These are phyloP conservation scores for Chondrosia reniformis DNA, from an alignment of 37 sponge, comb jelly and placozoan genomes.

Conservation along the genomic window DNA sequence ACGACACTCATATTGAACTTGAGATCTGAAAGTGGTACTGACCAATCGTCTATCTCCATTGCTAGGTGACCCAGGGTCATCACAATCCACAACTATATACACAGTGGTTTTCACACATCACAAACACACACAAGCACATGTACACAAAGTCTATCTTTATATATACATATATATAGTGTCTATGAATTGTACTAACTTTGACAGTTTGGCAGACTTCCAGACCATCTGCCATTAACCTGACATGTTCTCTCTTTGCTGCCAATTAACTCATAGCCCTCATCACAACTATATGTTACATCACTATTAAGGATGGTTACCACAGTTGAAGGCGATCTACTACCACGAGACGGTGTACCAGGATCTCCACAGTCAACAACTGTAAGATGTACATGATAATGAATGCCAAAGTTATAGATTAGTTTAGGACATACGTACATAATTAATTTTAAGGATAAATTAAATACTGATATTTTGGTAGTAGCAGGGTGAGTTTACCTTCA, in stretches of 20 bases:
- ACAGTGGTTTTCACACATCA: neutral
- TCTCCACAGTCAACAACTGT: constrained; percentile 25
- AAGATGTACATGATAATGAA: neutral
- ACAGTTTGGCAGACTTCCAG: constrained; percentile 17
- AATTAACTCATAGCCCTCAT: constrained; percentile 11
- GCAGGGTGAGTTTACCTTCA: constrained; percentile 12
- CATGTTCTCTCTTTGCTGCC: constrained; percentile 11
- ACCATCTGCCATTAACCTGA: constrained; percentile 41
- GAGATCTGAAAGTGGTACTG: constrained; percentile 11
- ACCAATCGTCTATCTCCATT: neutral
- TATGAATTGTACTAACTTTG: constrained; percentile 2
- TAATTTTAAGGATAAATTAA: too few species aligned
- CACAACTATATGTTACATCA: constrained; percentile 9
- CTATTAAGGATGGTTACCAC: neutral
- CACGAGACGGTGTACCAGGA: constrained; percentile 17
- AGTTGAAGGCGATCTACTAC: neutral
- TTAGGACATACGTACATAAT: neutral
- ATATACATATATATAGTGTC: neutral
- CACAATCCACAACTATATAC: constrained; percentile 35
- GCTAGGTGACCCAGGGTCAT: neutral
- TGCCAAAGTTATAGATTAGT: neutral
- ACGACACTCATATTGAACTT: constrained; percentile 1
- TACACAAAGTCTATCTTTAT: neutral
- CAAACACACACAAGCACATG: neutral
- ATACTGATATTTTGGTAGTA: too few species aligned